phyloP scores from a whole-genome alignment of 2,797 vertebrate species.

The Crocidura indochinensis region DNA sequence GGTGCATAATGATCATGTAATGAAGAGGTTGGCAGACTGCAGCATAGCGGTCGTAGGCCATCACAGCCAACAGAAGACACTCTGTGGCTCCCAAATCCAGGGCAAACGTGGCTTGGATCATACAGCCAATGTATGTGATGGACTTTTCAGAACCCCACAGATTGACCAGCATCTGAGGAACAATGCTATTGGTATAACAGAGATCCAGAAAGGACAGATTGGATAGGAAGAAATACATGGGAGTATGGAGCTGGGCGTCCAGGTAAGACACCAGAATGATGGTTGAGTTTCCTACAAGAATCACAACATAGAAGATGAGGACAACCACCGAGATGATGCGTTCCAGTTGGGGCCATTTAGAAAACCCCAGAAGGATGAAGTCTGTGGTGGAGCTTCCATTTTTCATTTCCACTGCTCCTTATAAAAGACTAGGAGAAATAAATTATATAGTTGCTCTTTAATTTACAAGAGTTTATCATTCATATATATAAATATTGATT shows the following conservation, averaged over 20 bases:
- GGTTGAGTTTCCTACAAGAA: slow-evolving; percentile 65
- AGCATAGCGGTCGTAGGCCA: slow-evolving; percentile 35
- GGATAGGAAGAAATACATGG: neutral
- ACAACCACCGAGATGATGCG: slow-evolving; percentile 29
- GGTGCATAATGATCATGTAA: slow-evolving; percentile 57
- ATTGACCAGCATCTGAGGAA: slow-evolving; percentile 71
- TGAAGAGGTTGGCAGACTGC: slow-evolving; percentile 70
- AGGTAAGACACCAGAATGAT: slow-evolving; percentile 64
- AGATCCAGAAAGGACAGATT: slow-evolving; percentile 56
- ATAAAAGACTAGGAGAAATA: neutral
- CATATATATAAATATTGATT: too few relatives aligned
- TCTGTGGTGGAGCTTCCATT: slow-evolving; percentile 41
- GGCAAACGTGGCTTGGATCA: slow-evolving; percentile 58
- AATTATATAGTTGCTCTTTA: neutral
- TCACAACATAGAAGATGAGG: slow-evolving; percentile 63
- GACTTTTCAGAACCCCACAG: slow-evolving; percentile 55
- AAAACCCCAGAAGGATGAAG: slow-evolving; percentile 72
- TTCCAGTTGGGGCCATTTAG: slow-evolving; percentile 26
- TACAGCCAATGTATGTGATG: slow-evolving; percentile 34
- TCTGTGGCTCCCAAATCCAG: slow-evolving; percentile 55
- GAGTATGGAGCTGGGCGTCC: neutral
- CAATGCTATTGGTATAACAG: slow-evolving; percentile 65
- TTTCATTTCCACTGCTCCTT: slow-evolving; percentile 7
- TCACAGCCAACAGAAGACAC: slow-evolving; percentile 57
- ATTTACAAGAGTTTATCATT: too few relatives aligned